A percentile compares a stretch with the other conserved stretches of the same genome.
These are phyloP conservation scores for Amblyopsis rosae DNA, from an alignment of 2,113 vertebrate species.

Conservation along the genomic window DNA sequence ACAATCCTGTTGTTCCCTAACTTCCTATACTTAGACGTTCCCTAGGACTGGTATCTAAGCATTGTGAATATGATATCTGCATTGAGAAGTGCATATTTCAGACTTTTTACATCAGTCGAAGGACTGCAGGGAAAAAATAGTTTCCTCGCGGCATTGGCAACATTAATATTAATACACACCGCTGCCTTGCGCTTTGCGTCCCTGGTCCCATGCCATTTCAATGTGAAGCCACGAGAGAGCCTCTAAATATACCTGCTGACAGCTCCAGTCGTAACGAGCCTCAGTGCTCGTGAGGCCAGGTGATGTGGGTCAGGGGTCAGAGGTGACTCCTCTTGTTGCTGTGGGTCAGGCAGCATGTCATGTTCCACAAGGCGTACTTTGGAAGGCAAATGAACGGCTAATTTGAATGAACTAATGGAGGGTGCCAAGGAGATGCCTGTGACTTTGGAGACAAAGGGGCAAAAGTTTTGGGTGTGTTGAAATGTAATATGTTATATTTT, in stretches of 20 bases:
- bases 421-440: slow-evolving; percentile 4
- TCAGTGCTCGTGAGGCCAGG: slow-evolving; percentile 40
- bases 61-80: too few species aligned
- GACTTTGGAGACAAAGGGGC: too few species aligned
- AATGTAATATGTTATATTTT: too few species aligned
- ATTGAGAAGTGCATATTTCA: slow-evolving; percentile 20
- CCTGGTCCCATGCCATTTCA: slow-evolving; percentile 67
- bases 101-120: slow-evolving; percentile 61
- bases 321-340: slow-evolving; percentile 68
- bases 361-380: slow-evolving; percentile 55
- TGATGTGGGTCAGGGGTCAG: slow-evolving; percentile 68
- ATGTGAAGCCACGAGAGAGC: slow-evolving; percentile 64
- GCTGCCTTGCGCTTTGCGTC: slow-evolving; percentile 60
- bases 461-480: too few species aligned
- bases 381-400: slow-evolving; percentile 46
- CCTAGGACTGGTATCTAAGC: too few species aligned
- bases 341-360: slow-evolving; percentile 43
- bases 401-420: slow-evolving; percentile 55
- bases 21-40: too few species aligned
- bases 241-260: slow-evolving; percentile 69
- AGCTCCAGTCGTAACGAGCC: slow-evolving; percentile 70
- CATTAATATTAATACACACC: slow-evolving; percentile 74
- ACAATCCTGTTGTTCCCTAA: too few species aligned
- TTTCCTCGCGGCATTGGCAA: slow-evolving; percentile 58
- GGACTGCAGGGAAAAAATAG: slow-evolving; percentile 48